Evolutionary conservation across 2,888 invertebrate species (phyloP).

Genomic region (Noctuana brunneofusca): DNA sequence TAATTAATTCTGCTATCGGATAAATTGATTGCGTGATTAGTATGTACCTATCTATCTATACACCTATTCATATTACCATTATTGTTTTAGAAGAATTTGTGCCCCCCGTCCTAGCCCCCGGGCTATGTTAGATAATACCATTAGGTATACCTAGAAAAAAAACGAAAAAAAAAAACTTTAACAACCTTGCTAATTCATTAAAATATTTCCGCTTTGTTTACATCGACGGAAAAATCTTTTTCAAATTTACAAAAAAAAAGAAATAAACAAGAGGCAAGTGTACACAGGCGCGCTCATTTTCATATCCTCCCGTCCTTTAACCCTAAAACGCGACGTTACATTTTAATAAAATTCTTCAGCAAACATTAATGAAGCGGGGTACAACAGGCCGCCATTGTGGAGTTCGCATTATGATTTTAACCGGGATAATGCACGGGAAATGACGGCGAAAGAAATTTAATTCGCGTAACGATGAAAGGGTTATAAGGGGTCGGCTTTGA

Average conservation of each 20-base stretch:
- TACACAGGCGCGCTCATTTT: constrained; percentile 32
- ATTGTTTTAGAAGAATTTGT: too few relatives aligned
- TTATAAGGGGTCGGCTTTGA: constrained; percentile 76
- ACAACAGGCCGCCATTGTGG: constrained; percentile 73
- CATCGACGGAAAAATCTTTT: constrained; percentile 18
- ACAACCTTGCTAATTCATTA: neutral
- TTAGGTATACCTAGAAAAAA: too few relatives aligned
- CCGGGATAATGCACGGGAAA: constrained; percentile 83
- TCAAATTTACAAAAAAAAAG: constrained; percentile 20
- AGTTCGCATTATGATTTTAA: constrained; percentile 77
- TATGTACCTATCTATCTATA: too few relatives aligned
- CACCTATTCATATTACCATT: too few relatives aligned
- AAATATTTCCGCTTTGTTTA: constrained; percentile 9
- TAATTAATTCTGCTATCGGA: too few relatives aligned
- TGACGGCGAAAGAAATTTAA: constrained; percentile 83
- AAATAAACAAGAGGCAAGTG: constrained; percentile 29
- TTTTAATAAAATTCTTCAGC: constrained; percentile 81
- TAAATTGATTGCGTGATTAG: too few relatives aligned
- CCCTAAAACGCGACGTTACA: constrained; percentile 70
- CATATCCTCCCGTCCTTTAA: constrained; percentile 48
- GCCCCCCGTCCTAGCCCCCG: too few relatives aligned
- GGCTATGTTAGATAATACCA: too few relatives aligned
- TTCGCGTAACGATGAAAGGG: constrained; percentile 82
- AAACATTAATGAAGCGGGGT: constrained; percentile 77
- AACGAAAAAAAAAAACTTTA: neutral